phyloP scores from a whole-genome alignment of 1,140 invertebrate species.

The Stegodyphus dumicola region DNA sequence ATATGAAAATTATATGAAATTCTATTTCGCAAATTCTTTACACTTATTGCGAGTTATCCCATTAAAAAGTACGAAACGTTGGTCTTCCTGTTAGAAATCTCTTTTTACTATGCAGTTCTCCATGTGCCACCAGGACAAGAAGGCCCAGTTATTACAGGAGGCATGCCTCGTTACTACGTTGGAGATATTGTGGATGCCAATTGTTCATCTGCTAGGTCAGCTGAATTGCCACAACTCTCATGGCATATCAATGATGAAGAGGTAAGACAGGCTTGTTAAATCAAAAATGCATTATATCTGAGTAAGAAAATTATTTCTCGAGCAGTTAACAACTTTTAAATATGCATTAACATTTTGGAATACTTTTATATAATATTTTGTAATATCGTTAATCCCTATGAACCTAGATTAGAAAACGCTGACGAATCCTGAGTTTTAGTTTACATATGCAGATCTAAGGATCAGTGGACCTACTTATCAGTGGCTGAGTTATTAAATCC shows the following conservation, averaged over 20 bases:
- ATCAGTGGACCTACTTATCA: no score
- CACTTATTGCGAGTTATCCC: no score
- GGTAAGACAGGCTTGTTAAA: slow-evolving; percentile 67
- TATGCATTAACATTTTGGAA: neutral
- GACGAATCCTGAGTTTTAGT: no score
- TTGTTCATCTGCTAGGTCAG: slow-evolving; percentile 62
- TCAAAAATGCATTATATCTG: no score
- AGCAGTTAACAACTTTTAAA: neutral
- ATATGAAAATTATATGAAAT: no score
- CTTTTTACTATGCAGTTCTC: slow-evolving; percentile 18
- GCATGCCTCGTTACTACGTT: slow-evolving; percentile 36
- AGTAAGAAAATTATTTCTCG: neutral
- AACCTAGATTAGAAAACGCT: no score
- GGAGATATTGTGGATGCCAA: slow-evolving; percentile 62
- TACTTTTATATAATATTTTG: no score
- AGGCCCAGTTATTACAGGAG: slow-evolving; percentile 63
- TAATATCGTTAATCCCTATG: no score
- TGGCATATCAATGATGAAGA: slow-evolving; percentile 63
- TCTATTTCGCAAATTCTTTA: no score
- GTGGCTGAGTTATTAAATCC: no score
- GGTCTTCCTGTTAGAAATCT: neutral
- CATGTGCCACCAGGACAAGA: slow-evolving; percentile 58
- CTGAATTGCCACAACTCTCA: slow-evolving; percentile 51
- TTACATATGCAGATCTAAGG: no score
- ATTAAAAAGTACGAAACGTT: no score